Conservation (phyloP, 2,113 vertebrate genomes). For the Sprattus sprattus region DNA sequence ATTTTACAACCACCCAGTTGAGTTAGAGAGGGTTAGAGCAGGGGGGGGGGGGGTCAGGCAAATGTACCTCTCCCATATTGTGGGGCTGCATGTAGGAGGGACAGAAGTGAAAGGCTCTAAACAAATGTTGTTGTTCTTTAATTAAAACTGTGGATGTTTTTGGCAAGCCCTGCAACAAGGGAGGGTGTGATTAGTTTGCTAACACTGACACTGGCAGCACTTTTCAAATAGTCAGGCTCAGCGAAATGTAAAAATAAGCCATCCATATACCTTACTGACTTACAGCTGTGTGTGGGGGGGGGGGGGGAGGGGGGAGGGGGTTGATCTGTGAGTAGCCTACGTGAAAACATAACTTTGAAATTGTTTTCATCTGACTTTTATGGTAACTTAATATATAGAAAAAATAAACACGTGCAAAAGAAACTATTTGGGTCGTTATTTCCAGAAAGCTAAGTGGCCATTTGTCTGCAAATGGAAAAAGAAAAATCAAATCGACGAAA, state of each 20-base stretch:
- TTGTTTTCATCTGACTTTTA: not conserved
- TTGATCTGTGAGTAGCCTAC: not conserved
- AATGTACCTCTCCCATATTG: not conserved
- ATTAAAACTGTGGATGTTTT: slow-evolving; percentile 61
- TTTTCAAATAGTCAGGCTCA: slow-evolving; percentile 19
- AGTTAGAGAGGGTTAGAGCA: not conserved
- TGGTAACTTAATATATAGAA: not conserved
- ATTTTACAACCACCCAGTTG: slow-evolving; percentile 55
- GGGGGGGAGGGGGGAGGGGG: not conserved
- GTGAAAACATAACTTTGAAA: not conserved
- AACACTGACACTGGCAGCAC: slow-evolving; percentile 23
- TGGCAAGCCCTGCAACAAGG: slow-evolving; percentile 5
- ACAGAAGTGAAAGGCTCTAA: not conserved
- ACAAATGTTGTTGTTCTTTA: slow-evolving; percentile 75
- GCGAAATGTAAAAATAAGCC: slow-evolving; percentile 5
- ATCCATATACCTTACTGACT: not conserved
- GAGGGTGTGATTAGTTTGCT: slow-evolving; percentile 20
- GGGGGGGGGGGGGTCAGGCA: not conserved
- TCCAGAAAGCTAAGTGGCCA: not conserved
- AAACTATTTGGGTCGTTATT: not conserved
- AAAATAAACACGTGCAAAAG: not conserved
- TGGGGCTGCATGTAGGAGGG: not conserved
- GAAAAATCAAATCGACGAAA: not conserved
- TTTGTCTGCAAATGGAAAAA: not conserved
- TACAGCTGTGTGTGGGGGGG: not conserved